Evolutionary conservation across 2,797 vertebrate genomes (phyloP).

Genomic region (Leptodactylus fallax): DNA sequence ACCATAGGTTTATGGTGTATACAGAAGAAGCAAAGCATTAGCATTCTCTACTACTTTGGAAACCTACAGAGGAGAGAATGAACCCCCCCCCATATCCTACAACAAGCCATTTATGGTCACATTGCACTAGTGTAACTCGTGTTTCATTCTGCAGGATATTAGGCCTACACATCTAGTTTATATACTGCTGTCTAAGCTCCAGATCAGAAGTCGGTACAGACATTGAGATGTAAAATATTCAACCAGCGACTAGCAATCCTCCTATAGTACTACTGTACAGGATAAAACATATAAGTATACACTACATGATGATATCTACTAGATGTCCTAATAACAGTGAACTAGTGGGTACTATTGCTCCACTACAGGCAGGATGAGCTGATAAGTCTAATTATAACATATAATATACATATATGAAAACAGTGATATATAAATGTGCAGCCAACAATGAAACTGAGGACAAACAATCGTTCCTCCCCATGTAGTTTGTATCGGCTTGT

Average conservation of each 20-base stretch:
- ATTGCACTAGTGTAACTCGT: neutral
- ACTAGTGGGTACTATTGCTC: too few species aligned
- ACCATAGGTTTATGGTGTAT: neutral
- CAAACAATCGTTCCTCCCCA: too few species aligned
- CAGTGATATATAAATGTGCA: too few species aligned
- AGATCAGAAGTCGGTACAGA: neutral
- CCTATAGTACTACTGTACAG: neutral
- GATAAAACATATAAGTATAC: too few species aligned
- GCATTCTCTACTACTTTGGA: neutral
- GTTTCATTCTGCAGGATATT: constrained; percentile 1
- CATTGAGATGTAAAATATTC: neutral
- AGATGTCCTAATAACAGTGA: too few species aligned
- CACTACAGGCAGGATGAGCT: too few species aligned
- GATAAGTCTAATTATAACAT: too few species aligned
- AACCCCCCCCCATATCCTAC: constrained; percentile 24
- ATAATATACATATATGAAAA: too few species aligned
- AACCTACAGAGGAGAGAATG: neutral
- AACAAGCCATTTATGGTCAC: constrained; percentile 47
- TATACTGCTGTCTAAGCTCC: constrained; percentile 3
- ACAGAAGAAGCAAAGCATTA: neutral
- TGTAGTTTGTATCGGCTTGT: too few species aligned
- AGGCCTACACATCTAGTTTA: constrained; percentile 22
- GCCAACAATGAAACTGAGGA: too few species aligned
- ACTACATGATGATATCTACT: too few species aligned
- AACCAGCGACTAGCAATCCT: neutral